Base-by-base conservation (phyloP, 2,888 invertebrate species). In the Thalpophila matura region DNA sequence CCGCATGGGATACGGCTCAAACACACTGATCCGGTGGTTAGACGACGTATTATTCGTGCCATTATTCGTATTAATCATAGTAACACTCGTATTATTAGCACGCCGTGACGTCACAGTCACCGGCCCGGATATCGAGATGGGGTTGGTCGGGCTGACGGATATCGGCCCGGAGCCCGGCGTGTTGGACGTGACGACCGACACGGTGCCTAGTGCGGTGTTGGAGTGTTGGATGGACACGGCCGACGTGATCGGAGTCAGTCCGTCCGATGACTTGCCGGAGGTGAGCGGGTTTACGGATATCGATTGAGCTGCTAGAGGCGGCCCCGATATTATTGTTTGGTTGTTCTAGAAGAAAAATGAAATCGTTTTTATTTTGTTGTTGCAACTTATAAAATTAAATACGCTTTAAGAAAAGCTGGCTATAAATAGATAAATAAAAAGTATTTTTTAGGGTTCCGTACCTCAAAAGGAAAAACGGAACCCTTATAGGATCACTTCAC, bases 1-100 rank as follows among this genome's bases (percentile, higher is more conserved):
- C 22, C 98, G 90, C 98, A 98, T 98, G n/a, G 98, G 98, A 82
- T 97, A 98, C 3, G 98, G 98, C 90, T 98, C 98, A 90, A 98
- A 98, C 51, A 98, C 98, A 85, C 97, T 97, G 90, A 98, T 98
- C 64, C 98, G 95, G 51, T 92, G 92, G 63, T 90, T 91, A 53
- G 91, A 83, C 62, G 81, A 85, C 46, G 83, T 78, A 51, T 80
- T 77, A 31, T 65, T 74, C 27, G 82, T 74, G 16, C 71, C 65
- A n/a, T 77, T 77, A 5, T 78, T 74, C 10, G 79, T 73, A 86
- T 96, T 97, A 58, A 97, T 95, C 83, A 97, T 94, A 1, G 97
- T 97, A 1, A 97, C 97, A 82, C 97, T 97, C n/a, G 97, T 97
- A 86, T 97, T 97, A 85, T 97, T 97, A 22, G 96, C 95, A 50